Percentiles rank a stretch among this genome's conserved stretches.
Conservation (phyloP, 2,888 invertebrate genomes). For the Linnaemya vulpina region DNA sequence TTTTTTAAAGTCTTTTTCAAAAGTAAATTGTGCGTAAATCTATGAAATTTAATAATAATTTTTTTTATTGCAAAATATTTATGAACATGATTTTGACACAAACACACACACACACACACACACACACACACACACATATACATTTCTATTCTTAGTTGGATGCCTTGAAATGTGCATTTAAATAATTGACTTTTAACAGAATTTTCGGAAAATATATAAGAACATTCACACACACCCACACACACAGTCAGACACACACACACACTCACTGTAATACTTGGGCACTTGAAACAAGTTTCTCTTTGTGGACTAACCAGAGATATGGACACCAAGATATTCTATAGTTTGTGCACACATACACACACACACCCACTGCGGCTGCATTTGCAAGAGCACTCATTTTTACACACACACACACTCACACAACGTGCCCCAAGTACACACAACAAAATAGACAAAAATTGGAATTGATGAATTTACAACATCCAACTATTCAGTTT, state of each 20-base stretch:
- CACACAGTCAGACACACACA: neutral
- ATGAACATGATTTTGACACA: conserved; percentile 27
- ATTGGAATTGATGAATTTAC: conserved; percentile 1
- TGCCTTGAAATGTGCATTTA: conserved; percentile 23
- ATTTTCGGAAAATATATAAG: neutral
- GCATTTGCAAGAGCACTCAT: neutral
- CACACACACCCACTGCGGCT: too few relatives aligned
- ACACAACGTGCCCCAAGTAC: neutral
- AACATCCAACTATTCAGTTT: neutral
- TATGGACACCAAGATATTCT: conserved; percentile 29
- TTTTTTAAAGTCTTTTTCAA: neutral
- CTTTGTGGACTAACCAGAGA: conserved; percentile 11
- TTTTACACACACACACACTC: neutral
- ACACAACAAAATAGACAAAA: neutral
- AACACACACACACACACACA: too few relatives aligned
- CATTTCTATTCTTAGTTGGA: neutral
- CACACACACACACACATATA: too few relatives aligned
- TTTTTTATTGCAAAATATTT: neutral
- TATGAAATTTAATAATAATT: conserved; percentile 11
- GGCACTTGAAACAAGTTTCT: neutral
- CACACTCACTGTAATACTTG: neutral
- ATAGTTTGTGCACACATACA: neutral
- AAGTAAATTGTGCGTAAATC: conserved; percentile 52
- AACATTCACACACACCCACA: too few relatives aligned
- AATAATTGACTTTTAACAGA: conserved; percentile 46